These are phyloP conservation scores for Anolis carolinensis DNA, from an alignment of 2,113 vertebrate species.

Conservation along the genomic window DNA sequence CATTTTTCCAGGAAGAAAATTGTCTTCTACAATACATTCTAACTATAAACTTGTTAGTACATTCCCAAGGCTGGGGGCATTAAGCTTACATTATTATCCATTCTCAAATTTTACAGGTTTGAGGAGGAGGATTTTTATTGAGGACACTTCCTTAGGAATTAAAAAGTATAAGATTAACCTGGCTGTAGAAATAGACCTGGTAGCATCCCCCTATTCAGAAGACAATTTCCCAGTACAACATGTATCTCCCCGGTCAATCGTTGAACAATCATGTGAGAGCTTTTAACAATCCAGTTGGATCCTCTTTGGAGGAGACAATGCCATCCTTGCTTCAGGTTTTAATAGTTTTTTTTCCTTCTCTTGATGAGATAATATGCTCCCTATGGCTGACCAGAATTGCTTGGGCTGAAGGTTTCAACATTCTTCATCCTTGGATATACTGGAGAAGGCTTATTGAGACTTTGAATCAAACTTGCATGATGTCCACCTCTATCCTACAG, in stretches of 20 bases:
- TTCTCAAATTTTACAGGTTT: neutral
- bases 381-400: too few relatives aligned
- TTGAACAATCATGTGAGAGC: neutral
- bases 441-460: too few relatives aligned
- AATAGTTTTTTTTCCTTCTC: too few relatives aligned
- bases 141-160: neutral
- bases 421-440: too few relatives aligned
- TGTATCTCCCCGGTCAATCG: neutral
- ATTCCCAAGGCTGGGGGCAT: too few relatives aligned
- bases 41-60: neutral
- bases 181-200: neutral
- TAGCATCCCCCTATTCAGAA: neutral
- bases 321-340: too few relatives aligned
- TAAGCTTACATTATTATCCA: too few relatives aligned
- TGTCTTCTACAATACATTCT: slow-evolving; percentile 4
- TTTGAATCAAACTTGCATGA: too few relatives aligned
- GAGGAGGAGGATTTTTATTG: neutral
- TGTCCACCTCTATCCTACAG: too few relatives aligned
- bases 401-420: too few relatives aligned
- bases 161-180: neutral
- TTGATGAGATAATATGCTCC: too few relatives aligned
- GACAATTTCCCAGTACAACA: neutral
- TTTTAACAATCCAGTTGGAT: neutral
- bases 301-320: too few relatives aligned
- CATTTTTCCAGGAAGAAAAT: slow-evolving; percentile 20